phyloP scores from a whole-genome alignment of 2,797 vertebrate genomes.

The Adrianichthys oophorus region DNA sequence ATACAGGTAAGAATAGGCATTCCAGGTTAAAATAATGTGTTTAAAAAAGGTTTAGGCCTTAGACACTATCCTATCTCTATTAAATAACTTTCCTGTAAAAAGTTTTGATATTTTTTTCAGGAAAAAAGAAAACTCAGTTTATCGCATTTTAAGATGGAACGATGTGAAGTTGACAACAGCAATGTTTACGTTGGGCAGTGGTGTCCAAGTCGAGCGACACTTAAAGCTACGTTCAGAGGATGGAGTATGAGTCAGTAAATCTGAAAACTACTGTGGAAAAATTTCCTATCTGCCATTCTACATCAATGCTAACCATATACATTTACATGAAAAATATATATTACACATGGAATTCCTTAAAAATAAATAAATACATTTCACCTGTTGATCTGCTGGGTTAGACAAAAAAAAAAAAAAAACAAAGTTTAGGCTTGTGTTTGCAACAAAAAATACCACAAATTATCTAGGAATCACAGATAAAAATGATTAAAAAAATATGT shows the following conservation, averaged over 20 bases:
- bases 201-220: constrained; percentile 34
- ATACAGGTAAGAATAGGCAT: background rate
- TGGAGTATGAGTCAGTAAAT: constrained; percentile 55
- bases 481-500: constrained; percentile 24
- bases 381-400: constrained; percentile 15
- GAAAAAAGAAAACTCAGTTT: constrained; percentile 14
- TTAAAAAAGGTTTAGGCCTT: too few species aligned
- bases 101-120: constrained; percentile 2
- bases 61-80: too few species aligned
- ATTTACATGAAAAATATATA: constrained; percentile 13
- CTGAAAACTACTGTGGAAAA: constrained; percentile 25
- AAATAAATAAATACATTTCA: constrained; percentile 22
- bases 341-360: constrained; percentile 20
- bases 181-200: constrained; percentile 46
- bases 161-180: constrained; percentile 65
- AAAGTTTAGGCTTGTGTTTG: constrained; percentile 29
- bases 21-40: too few species aligned
- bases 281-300: constrained; percentile 15
- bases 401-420: constrained; percentile 15
- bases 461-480: constrained; percentile 12
- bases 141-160: constrained; percentile 63
- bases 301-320: constrained; percentile 6
- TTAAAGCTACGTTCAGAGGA: constrained; percentile 39
- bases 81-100: constrained; percentile 13
- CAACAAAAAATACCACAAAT: constrained; percentile 21